These are phyloP conservation scores for Anguilla anguilla DNA, from an alignment of 2,797 vertebrate species.

Conservation along the genomic window DNA sequence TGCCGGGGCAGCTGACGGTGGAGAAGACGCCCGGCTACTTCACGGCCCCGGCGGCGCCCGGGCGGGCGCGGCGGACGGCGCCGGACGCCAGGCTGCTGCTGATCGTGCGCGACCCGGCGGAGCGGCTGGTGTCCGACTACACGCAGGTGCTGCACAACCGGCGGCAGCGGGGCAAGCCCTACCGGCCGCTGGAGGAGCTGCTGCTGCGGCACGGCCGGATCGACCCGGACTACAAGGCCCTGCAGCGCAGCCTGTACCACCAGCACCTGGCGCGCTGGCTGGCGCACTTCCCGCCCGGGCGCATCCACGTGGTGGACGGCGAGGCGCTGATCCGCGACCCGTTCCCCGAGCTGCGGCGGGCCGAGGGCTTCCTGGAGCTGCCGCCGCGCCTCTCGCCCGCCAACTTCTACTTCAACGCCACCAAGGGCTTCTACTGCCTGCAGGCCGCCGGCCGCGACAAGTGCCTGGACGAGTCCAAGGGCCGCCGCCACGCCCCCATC, in stretches of 20 bases:
- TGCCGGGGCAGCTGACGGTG: slow-evolving; percentile 71
- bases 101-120: slow-evolving; percentile 78
- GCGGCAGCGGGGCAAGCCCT: slow-evolving; percentile 72
- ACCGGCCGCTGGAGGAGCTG: slow-evolving; percentile 73
- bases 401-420: slow-evolving; percentile 84
- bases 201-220: slow-evolving; percentile 68
- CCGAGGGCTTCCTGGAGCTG: slow-evolving; percentile 75
- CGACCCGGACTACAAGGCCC: slow-evolving; percentile 72
- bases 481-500: slow-evolving; percentile 75
- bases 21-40: slow-evolving; percentile 85
- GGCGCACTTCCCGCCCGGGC: slow-evolving; percentile 71
- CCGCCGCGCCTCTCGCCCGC: slow-evolving; percentile 66
- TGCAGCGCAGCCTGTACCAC: slow-evolving; percentile 81
- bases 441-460: slow-evolving; percentile 73
- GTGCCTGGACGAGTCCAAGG: slow-evolving; percentile 83
- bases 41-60: slow-evolving; percentile 67
- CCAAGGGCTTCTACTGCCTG: slow-evolving; percentile 84
- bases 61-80: slow-evolving; percentile 70
- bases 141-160: slow-evolving; percentile 84
- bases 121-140: slow-evolving; percentile 82
- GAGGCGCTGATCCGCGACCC: slow-evolving; percentile 76
- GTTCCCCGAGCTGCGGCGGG: slow-evolving; percentile 75
- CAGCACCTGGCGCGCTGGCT: slow-evolving; percentile 75
- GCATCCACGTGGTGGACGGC: slow-evolving; percentile 81
- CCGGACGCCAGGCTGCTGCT: slow-evolving; percentile 72